Evolutionary conservation across 1,140 invertebrate genomes (phyloP).

Genomic region (Zaprionus camerounensis): DNA sequence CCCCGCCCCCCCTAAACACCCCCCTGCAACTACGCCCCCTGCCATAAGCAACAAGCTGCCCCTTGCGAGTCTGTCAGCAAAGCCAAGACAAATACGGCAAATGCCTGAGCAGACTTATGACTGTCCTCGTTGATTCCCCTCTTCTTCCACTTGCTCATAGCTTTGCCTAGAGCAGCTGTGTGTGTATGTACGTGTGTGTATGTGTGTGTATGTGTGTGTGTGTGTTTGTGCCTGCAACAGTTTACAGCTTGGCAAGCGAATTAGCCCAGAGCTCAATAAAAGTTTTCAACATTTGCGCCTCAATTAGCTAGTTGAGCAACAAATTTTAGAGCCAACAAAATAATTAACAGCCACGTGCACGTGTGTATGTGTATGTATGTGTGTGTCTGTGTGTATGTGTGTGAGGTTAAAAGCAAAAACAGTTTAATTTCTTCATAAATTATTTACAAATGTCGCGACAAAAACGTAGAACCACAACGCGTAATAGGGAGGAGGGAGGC

Average conservation of each 20-base stretch:
- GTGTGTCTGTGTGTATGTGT: background rate
- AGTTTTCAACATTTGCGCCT: slow-evolving; percentile 29
- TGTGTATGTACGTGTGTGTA: background rate
- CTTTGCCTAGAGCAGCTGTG: slow-evolving; percentile 9
- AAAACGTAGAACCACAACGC: slow-evolving; percentile 30
- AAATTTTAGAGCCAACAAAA: slow-evolving; percentile 11
- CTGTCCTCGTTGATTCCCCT: slow-evolving; percentile 1
- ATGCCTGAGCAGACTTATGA: slow-evolving; percentile 36
- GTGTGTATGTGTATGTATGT: background rate
- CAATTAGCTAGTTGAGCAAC: slow-evolving; percentile 26
- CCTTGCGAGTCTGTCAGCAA: background rate
- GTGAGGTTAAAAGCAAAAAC: slow-evolving; percentile 32
- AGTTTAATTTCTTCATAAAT: slow-evolving; percentile 56
- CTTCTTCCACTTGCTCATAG: slow-evolving; percentile 2
- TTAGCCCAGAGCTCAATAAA: slow-evolving; percentile 19
- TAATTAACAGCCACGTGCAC: slow-evolving; percentile 18
- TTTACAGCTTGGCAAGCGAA: slow-evolving; percentile 4
- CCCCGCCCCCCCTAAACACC: background rate
- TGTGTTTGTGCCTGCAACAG: slow-evolving; percentile 1
- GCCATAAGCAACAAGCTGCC: slow-evolving; percentile 36
- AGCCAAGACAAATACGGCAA: slow-evolving; percentile 25
- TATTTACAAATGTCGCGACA: slow-evolving; percentile 49
- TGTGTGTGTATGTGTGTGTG: slow-evolving; percentile 1
- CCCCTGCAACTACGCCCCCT: background rate
- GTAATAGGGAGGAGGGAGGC: slow-evolving; percentile 6